phyloP scores from a whole-genome alignment of 2,113 vertebrate genomes.

The Paedocypris sp. region DNA sequence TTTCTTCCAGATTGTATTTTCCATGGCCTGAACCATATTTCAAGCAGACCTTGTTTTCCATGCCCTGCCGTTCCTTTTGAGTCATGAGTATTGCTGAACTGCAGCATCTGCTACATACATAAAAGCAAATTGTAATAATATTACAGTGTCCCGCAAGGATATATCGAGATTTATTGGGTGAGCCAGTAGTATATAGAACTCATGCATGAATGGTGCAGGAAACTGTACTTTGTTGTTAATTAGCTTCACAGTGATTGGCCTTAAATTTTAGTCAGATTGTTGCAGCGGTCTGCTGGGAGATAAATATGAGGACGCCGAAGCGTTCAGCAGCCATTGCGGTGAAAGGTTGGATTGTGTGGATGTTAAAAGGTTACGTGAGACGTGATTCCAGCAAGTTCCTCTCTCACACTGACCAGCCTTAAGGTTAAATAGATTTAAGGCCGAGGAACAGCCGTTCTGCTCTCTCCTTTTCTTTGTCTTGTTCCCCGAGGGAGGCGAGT shows the following conservation, averaged over 20 bases:
- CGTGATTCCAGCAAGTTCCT: not conserved
- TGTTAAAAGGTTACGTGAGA: constrained; percentile 13
- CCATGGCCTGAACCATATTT: constrained; percentile 8
- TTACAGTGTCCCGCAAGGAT: constrained; percentile 11
- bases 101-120: constrained; percentile 31
- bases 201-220: constrained; percentile 23
- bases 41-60: constrained; percentile 24
- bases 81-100: constrained; percentile 24
- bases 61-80: constrained; percentile 15
- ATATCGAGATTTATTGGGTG: constrained; percentile 20
- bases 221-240: constrained; percentile 30
- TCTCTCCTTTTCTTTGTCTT: constrained; percentile 15
- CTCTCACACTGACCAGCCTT: constrained; percentile 37
- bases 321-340: constrained; percentile 7
- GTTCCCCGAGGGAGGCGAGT: constrained; percentile 22
- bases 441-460: constrained; percentile 14
- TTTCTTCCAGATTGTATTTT: constrained; percentile 24
- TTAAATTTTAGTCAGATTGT: constrained; percentile 3
- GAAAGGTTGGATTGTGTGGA: not conserved
- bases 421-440: constrained; percentile 38
- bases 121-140: constrained; percentile 20
- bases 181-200: not conserved
- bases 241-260: constrained; percentile 29
- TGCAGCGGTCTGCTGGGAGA: constrained; percentile 13
- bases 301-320: constrained; percentile 19